Percentiles rank a stretch among this genome's conserved stretches.
phyloP scores from a whole-genome alignment of 1,140 invertebrate species.

The Euwallacea fornicatus region DNA sequence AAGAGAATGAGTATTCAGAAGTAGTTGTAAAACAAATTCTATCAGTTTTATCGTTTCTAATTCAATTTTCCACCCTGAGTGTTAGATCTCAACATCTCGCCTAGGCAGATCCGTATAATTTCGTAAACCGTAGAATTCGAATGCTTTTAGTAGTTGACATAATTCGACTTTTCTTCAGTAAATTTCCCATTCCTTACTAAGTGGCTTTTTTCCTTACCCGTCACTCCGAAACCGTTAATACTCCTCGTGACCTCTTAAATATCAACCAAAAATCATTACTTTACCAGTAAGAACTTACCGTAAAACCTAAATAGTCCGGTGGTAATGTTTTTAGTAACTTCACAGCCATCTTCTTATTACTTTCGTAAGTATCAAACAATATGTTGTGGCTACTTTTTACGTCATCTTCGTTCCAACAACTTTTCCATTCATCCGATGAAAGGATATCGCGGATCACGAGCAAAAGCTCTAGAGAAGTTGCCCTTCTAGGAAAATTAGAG shows the following conservation, averaged over 20 bases:
- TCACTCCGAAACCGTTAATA: too few relatives aligned
- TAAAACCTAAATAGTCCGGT: conserved; percentile 41
- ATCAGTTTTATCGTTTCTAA: neutral
- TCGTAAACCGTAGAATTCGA: too few relatives aligned
- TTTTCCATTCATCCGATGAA: conserved; percentile 37
- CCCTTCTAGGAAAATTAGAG: conserved; percentile 42
- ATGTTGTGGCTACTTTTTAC: conserved; percentile 45
- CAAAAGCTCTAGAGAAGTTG: conserved; percentile 39
- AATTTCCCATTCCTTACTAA: too few relatives aligned
- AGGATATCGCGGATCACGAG: conserved; percentile 34
- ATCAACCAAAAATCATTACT: too few relatives aligned
- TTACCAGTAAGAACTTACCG: conserved; percentile 23
- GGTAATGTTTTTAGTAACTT: conserved; percentile 42
- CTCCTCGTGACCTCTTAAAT: too few relatives aligned
- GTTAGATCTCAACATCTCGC: too few relatives aligned
- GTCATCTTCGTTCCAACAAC: conserved; percentile 41
- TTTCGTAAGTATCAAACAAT: conserved; percentile 44
- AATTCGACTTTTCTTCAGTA: too few relatives aligned
- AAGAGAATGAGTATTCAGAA: conserved; percentile 14
- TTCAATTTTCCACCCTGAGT: too few relatives aligned
- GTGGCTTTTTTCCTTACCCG: too few relatives aligned
- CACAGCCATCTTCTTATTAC: conserved; percentile 44
- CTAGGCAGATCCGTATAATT: too few relatives aligned
- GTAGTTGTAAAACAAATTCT: too few relatives aligned
- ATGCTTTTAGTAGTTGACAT: too few relatives aligned